Conservation (phyloP, 2,113 vertebrate genomes). For the Colaptes auratus region DNA sequence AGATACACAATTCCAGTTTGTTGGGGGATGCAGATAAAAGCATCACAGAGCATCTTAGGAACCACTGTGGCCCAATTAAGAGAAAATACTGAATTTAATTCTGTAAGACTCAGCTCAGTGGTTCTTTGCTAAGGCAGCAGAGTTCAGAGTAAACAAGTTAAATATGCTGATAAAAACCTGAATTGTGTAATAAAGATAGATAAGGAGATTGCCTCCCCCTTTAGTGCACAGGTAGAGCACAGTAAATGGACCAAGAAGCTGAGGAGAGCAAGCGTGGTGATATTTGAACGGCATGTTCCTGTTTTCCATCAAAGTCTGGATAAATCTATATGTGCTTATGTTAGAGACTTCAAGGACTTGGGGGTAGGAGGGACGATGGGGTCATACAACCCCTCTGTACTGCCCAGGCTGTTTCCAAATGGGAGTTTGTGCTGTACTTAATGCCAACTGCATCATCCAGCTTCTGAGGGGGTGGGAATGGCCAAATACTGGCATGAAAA, state of each 20-base stretch:
- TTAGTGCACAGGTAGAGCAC: background rate
- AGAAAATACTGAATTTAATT: conserved; percentile 31
- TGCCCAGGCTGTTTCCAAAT: background rate
- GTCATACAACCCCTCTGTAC: background rate
- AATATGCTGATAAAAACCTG: conserved; percentile 7
- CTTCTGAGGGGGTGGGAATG: background rate
- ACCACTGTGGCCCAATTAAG: background rate
- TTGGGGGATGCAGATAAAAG: conserved; percentile 10
- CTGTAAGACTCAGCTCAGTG: background rate
- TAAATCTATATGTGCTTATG: background rate
- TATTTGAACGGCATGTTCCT: background rate
- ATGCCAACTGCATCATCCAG: background rate
- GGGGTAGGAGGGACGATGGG: background rate
- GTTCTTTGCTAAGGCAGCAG: conserved; percentile 18
- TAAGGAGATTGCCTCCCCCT: background rate
- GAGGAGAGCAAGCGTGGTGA: background rate
- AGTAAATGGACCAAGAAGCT: background rate
- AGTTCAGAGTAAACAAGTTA: background rate
- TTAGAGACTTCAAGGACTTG: background rate
- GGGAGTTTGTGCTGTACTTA: background rate
- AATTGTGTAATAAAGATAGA: background rate
- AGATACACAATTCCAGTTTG: background rate
- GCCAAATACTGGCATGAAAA: background rate
- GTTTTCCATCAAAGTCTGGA: background rate
- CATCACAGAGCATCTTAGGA: background rate